These are phyloP conservation scores for Poeciliopsis turneri DNA, from an alignment of 2,797 vertebrate species.

Conservation along the genomic window DNA sequence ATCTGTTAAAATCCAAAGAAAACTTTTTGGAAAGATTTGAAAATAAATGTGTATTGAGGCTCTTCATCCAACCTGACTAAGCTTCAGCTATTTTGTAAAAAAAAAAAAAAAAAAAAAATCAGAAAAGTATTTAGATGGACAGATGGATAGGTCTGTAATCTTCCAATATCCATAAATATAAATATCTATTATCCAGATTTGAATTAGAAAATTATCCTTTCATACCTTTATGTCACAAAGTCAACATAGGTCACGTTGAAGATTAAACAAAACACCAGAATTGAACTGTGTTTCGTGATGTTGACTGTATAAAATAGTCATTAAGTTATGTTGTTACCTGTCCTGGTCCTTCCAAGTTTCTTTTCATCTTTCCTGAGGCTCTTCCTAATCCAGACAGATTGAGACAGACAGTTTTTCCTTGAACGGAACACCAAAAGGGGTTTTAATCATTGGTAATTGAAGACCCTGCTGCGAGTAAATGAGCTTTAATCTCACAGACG, in stretches of 20 bases:
- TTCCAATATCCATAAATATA: not conserved
- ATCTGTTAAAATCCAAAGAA: not conserved
- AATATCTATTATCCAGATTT: not conserved
- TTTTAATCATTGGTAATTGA: constrained; percentile 81
- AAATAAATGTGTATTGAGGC: not conserved
- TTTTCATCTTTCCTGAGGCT: constrained; percentile 10
- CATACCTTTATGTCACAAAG: not conserved
- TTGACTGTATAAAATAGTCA: not conserved
- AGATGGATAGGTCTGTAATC: not conserved
- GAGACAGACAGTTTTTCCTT: constrained; percentile 42
- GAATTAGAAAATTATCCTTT: not conserved
- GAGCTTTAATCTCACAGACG: constrained; percentile 79
- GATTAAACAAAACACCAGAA: not conserved
- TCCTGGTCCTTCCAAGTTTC: constrained; percentile 3
- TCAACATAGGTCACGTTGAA: not conserved
- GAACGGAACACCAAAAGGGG: constrained; percentile 63
- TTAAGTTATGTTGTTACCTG: constrained; percentile 8
- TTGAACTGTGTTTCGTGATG: not conserved
- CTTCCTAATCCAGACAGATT: constrained; percentile 50
- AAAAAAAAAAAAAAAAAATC: not conserved
- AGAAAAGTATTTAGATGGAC: not conserved
- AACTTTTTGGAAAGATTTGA: not conserved
- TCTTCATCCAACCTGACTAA: not conserved
- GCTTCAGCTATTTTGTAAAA: not conserved
- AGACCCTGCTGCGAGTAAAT: constrained; percentile 80